These are phyloP conservation scores for Neosilurus mollespiculum DNA, from an alignment of 2,797 vertebrate genomes.

Conservation along the genomic window DNA sequence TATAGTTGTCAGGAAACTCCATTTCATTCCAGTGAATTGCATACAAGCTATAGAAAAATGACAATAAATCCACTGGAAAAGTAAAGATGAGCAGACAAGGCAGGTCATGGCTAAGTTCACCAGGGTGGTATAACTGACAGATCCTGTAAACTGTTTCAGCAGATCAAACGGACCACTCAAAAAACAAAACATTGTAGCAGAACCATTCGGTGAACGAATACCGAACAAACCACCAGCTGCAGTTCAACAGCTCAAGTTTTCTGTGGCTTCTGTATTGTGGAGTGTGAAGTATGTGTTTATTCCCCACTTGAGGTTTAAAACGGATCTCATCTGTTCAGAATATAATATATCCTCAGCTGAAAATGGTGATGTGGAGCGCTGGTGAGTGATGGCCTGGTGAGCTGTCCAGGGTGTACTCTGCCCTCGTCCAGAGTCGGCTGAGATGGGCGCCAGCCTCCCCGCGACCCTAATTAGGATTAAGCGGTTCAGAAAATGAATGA, in stretches of 20 bases:
- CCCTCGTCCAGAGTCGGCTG: no score
- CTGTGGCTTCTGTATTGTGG: background rate
- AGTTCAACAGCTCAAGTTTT: background rate
- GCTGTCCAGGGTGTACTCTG: no score
- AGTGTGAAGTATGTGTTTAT: background rate
- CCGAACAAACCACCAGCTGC: background rate
- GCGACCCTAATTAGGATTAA: no score
- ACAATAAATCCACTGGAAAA: background rate
- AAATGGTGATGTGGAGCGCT: background rate
- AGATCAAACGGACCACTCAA: background rate
- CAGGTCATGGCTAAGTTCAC: background rate
- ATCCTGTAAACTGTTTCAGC: background rate
- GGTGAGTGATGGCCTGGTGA: no score
- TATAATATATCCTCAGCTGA: background rate
- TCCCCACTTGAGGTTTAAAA: background rate
- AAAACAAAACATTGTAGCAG: background rate
- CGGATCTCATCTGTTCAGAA: background rate
- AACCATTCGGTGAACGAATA: no score
- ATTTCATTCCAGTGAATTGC: background rate
- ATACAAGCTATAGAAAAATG: background rate
- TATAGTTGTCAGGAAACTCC: background rate
- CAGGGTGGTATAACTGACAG: background rate
- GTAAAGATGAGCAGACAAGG: background rate
- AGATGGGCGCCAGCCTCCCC: no score
- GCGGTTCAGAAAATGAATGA: no score